Conservation (phyloP, 2,888 invertebrate species). For the Dicranocentrus wangi region DNA sequence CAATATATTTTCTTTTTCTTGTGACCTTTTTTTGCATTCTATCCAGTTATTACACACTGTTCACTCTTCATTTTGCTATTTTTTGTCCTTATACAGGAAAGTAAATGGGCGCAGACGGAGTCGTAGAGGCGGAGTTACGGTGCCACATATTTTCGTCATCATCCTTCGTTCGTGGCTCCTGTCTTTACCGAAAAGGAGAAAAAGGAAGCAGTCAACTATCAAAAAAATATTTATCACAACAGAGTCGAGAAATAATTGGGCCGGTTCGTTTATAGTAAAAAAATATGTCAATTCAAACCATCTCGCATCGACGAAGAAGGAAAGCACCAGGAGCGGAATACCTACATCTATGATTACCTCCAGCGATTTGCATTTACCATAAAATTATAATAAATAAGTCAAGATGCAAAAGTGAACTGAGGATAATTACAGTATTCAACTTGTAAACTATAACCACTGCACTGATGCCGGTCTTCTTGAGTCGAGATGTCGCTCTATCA, state of each 20-base stretch:
- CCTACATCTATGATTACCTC: too few relatives aligned
- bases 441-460: neutral
- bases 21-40: constrained; percentile 2
- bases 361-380: neutral
- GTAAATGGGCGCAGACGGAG: constrained; percentile 4
- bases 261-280: neutral
- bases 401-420: constrained; percentile 7
- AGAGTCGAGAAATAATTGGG: neutral
- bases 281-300: too few relatives aligned
- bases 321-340: too few relatives aligned
- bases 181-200: neutral
- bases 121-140: too few relatives aligned
- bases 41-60: too few relatives aligned
- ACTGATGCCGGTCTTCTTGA: constrained; percentile 13
- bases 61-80: neutral
- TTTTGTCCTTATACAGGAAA: constrained; percentile 7
- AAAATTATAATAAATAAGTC: constrained; percentile 43
- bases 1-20: too few relatives aligned
- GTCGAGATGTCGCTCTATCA: neutral
- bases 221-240: neutral
- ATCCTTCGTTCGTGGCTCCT: too few relatives aligned
- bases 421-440: constrained; percentile 38
- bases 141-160: too few relatives aligned
- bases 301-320: too few relatives aligned
- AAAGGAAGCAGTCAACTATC: constrained; percentile 5